These are phyloP conservation scores for Acrobasis repandana DNA, from an alignment of 2,888 invertebrate genomes.

Conservation along the genomic window DNA sequence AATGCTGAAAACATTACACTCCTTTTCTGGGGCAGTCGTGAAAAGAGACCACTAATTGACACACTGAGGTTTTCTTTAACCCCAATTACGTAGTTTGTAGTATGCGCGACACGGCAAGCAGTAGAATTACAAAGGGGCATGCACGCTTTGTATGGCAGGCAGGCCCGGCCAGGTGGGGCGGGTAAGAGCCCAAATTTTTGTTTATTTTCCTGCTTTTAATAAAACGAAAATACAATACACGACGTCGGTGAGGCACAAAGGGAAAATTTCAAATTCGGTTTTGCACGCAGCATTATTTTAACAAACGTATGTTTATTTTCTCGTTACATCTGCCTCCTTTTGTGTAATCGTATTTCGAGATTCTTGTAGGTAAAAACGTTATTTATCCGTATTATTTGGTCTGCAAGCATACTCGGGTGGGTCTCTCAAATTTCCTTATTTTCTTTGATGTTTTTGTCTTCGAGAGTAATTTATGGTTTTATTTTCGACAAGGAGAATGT, in stretches of 20 bases:
- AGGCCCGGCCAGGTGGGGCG: conserved; percentile 21
- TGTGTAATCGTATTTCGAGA: conserved; percentile 44
- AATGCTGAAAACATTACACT: too few relatives aligned
- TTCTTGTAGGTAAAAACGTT: conserved; percentile 36
- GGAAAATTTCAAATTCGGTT: conserved; percentile 58
- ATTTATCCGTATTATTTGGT: conserved; percentile 36
- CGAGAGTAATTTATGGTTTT: conserved; percentile 25
- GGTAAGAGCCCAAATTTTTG: conserved; percentile 45
- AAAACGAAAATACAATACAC: conserved; percentile 60
- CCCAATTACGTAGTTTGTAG: conserved; percentile 19
- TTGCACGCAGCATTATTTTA: conserved; percentile 50
- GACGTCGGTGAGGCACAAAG: conserved; percentile 51
- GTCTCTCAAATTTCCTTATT: conserved; percentile 27
- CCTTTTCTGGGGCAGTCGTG: too few relatives aligned
- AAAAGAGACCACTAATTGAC: neutral
- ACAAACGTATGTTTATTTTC: conserved; percentile 48
- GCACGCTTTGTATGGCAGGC: conserved; percentile 23
- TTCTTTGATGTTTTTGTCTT: conserved; percentile 29
- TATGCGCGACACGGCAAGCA: conserved; percentile 30
- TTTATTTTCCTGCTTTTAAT: conserved; percentile 63
- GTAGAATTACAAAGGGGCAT: conserved; percentile 32
- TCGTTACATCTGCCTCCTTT: conserved; percentile 35
- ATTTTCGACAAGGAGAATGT: conserved; percentile 10
- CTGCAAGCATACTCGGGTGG: conserved; percentile 28
- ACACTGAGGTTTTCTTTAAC: conserved; percentile 25